Evolutionary conservation across 2,888 invertebrate genomes (phyloP).

Genomic region (Temnothorax rugatulus): DNA sequence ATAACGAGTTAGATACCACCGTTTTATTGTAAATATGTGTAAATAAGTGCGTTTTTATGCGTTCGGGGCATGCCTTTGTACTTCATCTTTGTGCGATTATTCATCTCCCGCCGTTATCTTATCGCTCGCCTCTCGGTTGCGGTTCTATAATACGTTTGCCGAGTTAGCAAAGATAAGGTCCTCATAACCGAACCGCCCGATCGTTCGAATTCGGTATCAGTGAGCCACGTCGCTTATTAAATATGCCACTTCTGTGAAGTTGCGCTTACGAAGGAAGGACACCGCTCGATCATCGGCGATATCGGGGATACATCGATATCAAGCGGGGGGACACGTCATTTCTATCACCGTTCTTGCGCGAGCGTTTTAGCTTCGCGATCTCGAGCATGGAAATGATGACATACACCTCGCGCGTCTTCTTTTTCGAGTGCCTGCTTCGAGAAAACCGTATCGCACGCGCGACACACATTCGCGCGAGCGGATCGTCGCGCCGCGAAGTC

Average conservation of each 20-base stretch:
- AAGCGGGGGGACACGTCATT: background rate
- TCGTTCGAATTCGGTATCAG: slow-evolving; percentile 64
- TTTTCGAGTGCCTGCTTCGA: slow-evolving; percentile 10
- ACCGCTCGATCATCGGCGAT: background rate
- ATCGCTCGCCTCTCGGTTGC: slow-evolving; percentile 61
- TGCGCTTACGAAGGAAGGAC: background rate
- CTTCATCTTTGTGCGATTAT: slow-evolving; percentile 10
- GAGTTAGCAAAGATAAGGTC: slow-evolving; percentile 65
- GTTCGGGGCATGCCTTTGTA: background rate
- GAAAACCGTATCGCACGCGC: slow-evolving; percentile 14
- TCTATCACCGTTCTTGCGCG: background rate
- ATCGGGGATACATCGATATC: background rate
- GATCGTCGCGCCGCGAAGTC: background rate
- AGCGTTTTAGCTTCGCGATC: background rate
- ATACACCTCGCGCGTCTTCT: background rate
- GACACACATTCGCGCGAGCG: slow-evolving; percentile 18
- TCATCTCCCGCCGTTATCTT: slow-evolving; percentile 64
- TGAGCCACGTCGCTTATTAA: slow-evolving; percentile 54
- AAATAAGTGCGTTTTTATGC: background rate
- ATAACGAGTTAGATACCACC: background rate
- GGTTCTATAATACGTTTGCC: slow-evolving; percentile 56
- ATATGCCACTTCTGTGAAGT: background rate
- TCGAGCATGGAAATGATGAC: background rate
- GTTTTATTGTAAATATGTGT: slow-evolving; percentile 9
- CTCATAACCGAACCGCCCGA: slow-evolving; percentile 46